Percentiles rank a stretch among this genome's conserved stretches.
phyloP scores from a whole-genome alignment of 2,113 vertebrate species.

The Martes martes region DNA sequence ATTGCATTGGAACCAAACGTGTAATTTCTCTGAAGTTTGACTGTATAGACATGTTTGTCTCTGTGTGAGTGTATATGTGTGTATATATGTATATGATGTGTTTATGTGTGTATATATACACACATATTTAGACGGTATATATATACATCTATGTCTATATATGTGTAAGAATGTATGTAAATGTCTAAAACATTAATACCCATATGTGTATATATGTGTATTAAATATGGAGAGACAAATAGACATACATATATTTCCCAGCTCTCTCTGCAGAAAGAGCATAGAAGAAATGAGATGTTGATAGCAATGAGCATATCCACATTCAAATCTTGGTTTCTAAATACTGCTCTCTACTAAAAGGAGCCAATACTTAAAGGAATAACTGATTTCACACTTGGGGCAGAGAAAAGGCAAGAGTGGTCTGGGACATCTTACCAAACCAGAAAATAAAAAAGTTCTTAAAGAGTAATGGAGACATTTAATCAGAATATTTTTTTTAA shows the following conservation, averaged over 20 bases:
- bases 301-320: background rate
- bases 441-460: conserved; percentile 8
- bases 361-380: background rate
- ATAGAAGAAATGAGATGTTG: background rate
- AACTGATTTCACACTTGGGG: background rate
- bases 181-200: background rate
- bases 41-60: background rate
- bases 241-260: background rate
- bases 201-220: background rate
- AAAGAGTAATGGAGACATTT: background rate
- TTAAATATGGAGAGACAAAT: background rate
- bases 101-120: too few relatives aligned
- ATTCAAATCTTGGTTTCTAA: background rate
- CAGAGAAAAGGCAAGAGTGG: background rate
- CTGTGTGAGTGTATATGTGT: background rate
- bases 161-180: background rate
- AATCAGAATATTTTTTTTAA: background rate
- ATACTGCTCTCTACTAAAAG: background rate
- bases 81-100: background rate
- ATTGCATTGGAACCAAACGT: background rate
- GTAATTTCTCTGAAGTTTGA: background rate
- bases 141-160: background rate
- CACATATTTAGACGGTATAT: too few relatives aligned
- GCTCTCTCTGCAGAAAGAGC: background rate
- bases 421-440: background rate